These are phyloP conservation scores for Pelvicachromis taeniatus DNA, from an alignment of 2,113 vertebrate genomes.

Conservation along the genomic window DNA sequence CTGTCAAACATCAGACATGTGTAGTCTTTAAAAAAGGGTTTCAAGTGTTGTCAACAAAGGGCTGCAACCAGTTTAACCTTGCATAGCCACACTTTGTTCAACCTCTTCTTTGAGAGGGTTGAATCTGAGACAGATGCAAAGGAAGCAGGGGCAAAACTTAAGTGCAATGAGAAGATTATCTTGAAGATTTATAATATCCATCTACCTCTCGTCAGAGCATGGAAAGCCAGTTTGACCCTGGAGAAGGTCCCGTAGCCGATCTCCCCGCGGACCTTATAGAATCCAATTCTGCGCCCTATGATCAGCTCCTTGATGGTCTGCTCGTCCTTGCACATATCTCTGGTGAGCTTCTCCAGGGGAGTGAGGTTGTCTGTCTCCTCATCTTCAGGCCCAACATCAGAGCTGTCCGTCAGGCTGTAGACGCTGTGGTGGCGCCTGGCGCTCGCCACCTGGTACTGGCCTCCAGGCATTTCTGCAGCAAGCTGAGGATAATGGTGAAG, in stretches of 20 bases:
- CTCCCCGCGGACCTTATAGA: slow-evolving; percentile 90
- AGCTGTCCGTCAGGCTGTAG: slow-evolving; percentile 76
- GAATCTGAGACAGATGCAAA: not conserved
- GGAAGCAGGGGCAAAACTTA: not conserved
- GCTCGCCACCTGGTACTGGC: slow-evolving; percentile 23
- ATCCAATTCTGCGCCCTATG: slow-evolving; percentile 87
- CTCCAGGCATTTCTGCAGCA: slow-evolving; percentile 42
- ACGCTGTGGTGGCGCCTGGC: slow-evolving; percentile 30
- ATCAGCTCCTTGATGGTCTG: slow-evolving; percentile 87
- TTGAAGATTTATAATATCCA: not conserved
- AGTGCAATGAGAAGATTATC: not conserved
- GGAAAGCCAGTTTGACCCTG: slow-evolving; percentile 90
- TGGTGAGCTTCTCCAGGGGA: slow-evolving; percentile 84
- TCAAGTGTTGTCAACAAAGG: not conserved
- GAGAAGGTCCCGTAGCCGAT: slow-evolving; percentile 95
- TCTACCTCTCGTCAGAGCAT: slow-evolving; percentile 89
- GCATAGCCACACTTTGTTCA: not conserved
- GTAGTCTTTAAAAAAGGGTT: not conserved
- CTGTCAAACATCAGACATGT: not conserved
- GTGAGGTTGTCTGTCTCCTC: slow-evolving; percentile 69
- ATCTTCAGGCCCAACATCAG: slow-evolving; percentile 49
- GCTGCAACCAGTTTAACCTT: not conserved
- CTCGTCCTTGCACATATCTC: slow-evolving; percentile 85
- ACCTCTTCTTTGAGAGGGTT: not conserved
- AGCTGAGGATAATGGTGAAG: not conserved